phyloP scores from a whole-genome alignment of 2,888 invertebrate species.

The Apantesis nais region DNA sequence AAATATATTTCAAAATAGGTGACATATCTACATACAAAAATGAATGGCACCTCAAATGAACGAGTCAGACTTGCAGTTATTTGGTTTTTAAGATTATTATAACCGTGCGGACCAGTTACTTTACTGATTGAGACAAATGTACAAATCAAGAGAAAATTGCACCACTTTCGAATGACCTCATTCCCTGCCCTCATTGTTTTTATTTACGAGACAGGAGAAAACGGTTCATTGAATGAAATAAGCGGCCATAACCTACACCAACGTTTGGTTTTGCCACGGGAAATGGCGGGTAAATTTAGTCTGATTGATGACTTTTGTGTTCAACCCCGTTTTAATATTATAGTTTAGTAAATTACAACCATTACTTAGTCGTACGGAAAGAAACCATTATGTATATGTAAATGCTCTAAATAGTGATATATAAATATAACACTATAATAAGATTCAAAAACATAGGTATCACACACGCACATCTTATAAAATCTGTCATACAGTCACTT shows the following conservation, averaged over 20 bases:
- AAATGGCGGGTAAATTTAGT: conserved; percentile 6
- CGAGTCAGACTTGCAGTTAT: neutral
- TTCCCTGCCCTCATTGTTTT: conserved; percentile 33
- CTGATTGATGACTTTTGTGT: conserved; percentile 13
- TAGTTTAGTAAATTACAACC: too few relatives aligned
- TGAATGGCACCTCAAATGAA: too few relatives aligned
- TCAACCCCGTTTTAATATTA: neutral
- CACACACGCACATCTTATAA: too few relatives aligned
- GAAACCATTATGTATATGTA: too few relatives aligned
- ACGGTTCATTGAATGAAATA: conserved; percentile 20
- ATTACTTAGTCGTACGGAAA: too few relatives aligned
- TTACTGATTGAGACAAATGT: conserved; percentile 10
- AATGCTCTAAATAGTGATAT: too few relatives aligned
- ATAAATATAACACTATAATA: too few relatives aligned
- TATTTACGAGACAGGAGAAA: conserved; percentile 15
- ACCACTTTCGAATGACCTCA: conserved; percentile 43
- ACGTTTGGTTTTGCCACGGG: conserved; percentile 17
- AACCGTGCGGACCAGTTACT: neutral
- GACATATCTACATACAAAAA: too few relatives aligned
- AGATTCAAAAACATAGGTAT: too few relatives aligned
- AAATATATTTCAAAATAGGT: too few relatives aligned
- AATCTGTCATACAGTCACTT: too few relatives aligned
- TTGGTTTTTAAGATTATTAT: neutral
- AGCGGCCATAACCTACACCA: conserved; percentile 36
- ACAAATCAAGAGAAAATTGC: conserved; percentile 6